Base-by-base conservation (phyloP, 2,797 vertebrate genomes). In the Myotis vivesi region DNA sequence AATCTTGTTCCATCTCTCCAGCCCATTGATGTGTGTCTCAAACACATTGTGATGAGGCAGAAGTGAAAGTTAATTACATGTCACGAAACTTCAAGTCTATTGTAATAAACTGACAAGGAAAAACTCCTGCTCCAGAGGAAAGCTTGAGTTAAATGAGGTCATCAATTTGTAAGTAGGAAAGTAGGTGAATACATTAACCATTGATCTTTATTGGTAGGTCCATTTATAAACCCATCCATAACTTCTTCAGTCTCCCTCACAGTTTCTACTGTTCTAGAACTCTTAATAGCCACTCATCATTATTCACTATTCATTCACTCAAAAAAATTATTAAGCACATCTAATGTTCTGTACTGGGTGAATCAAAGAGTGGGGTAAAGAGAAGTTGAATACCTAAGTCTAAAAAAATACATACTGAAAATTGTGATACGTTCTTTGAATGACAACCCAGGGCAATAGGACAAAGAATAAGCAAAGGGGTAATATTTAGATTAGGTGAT, bases 81-180 rank as follows among this genome's bases (percentile, higher is more conserved):
- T 2, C 41, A 25, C 30, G 46, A 49, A 82, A 19, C 25, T 30
- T 92, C 44, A 73, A 59, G 30, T 90, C 23, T 89, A 13, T 81
- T 62, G 19, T 69, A 81, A 66, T 66, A 94, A 87, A 25, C 53
- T 75, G 69, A 41, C 44, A 33, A 59, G 69, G 36, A 75, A 96
- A 86, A 82, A 41, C n/a, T 89, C 49, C 75, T 62, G 36, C 66
- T 72, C 25, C 17, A 49, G 53, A 22, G 23, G 36, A 94, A 94
- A 81, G 23, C 13, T 44, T 91, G 68, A 85, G 69, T 93, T 85
- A 92, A 96, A 71, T 86, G 38, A 94, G 69, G 49, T 79, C 36
- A 82, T 79, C 75, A 79, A 0, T 55, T 83, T 77, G 59, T 79
- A 92, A 81, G 17, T 16, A 57, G 22, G 41, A 28, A 85, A 88